Base-by-base conservation (phyloP, 2,113 vertebrate genomes). In the Dascyllus trimaculatus region DNA sequence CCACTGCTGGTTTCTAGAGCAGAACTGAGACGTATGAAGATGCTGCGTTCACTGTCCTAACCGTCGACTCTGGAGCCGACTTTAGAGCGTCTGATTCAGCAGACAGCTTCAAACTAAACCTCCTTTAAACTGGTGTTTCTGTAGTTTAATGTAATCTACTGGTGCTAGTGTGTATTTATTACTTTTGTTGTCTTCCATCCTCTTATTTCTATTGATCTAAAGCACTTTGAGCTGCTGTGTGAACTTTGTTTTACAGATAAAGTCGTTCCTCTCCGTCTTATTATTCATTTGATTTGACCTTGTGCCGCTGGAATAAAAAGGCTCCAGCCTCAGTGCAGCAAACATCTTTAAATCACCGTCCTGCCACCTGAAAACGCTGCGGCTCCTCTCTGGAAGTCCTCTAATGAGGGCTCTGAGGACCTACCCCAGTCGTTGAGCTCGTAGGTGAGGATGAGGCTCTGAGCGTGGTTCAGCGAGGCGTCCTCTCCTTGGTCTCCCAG, bases 341-440 rank as follows among this genome's bases (percentile, higher is more conserved):
- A 35, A 35, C 32, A 35, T 8, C 9, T 6, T 35, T 35, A 35
- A 35, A 35, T 35, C 9, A 9, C 32, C 9, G 9, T 6, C 9
- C 9, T 35, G 32, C 32, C 32, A 17, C 10, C 49, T 56, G 5
- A 57, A 75, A 80, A 68, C 22, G 24, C 61, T 68, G 2, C 38
- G 13, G 15, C 15, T 22, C 76, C 25, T 66, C 32, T 59, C 29
- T 38, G 22, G 22, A 17, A 69, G 78, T 51, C 66, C 40, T 67
- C 43, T 61, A 87, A 81, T 66, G 11, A 58, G 1, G 38, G 78
- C 18, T 72, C 46, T 38, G 5, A 13, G 17, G 48, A 80, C 89
- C 4, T 88, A 99, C 98, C 98, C 93, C 92, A 96, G 78, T 98
- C 95, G 0, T 97, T 98, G 81, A 98, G 95, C 93, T 99, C 98